These are phyloP conservation scores for Karalla daura DNA, from an alignment of 2,797 vertebrate genomes.

Conservation along the genomic window DNA sequence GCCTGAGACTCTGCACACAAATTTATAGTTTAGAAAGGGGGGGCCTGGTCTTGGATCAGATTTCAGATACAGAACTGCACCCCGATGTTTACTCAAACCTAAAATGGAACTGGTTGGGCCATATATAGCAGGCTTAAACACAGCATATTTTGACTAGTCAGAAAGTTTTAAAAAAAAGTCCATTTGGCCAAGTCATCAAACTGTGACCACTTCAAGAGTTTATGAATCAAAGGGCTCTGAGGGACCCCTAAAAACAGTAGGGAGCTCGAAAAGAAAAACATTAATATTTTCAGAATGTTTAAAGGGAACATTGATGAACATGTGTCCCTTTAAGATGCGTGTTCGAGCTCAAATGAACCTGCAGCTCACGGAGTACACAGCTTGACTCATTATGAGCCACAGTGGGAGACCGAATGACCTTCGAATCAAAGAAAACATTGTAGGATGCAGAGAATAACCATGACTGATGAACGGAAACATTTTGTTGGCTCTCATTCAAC, in stretches of 20 bases:
- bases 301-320: conserved; percentile 40
- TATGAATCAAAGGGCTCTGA: conserved; percentile 30
- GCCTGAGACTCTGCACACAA: neutral
- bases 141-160: conserved; percentile 14
- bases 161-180: conserved; percentile 27
- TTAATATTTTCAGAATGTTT: conserved; percentile 39
- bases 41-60: neutral
- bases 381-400: conserved; percentile 49
- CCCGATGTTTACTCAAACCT: conserved; percentile 31
- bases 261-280: conserved; percentile 29
- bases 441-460: conserved; percentile 5
- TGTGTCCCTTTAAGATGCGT: conserved; percentile 46
- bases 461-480: conserved; percentile 18
- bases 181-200: conserved; percentile 34
- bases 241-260: conserved; percentile 30
- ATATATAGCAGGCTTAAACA: conserved; percentile 14
- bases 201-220: conserved; percentile 12
- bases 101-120: conserved; percentile 20
- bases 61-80: neutral
- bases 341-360: conserved; percentile 50
- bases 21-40: conserved; percentile 16
- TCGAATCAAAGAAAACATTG: conserved; percentile 49
- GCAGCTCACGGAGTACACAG: conserved; percentile 16
- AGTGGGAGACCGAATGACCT: conserved; percentile 43
- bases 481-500: neutral